Percentiles rank a stretch among this genome's conserved stretches.
Evolutionary conservation across 1,140 invertebrate genomes (phyloP).

Genomic region (Diabrotica virgifera): DNA sequence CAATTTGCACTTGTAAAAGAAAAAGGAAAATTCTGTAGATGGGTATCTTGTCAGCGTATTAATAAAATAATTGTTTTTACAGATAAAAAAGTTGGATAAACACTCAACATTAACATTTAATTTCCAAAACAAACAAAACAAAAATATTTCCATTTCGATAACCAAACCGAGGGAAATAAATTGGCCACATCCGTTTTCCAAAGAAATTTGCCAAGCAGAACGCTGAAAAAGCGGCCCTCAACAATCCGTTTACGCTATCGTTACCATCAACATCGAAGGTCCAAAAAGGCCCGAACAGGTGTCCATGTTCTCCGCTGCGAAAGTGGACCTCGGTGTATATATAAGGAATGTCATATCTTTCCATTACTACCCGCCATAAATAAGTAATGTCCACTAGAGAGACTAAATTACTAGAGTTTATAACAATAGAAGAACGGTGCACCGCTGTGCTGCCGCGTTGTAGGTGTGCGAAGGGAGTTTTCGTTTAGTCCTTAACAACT

Average conservation of each 20-base stretch:
- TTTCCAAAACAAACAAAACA: too few species aligned
- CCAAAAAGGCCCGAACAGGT: constrained; percentile 4
- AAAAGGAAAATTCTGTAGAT: too few species aligned
- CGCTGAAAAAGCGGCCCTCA: neutral
- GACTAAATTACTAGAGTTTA: constrained; percentile 11
- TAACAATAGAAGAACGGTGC: constrained; percentile 4
- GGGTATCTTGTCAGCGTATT: too few species aligned
- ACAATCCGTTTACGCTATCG: neutral
- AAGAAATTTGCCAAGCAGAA: neutral
- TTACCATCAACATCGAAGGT: neutral
- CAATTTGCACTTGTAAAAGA: too few species aligned
- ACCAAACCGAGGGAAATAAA: neutral
- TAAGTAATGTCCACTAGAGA: neutral
- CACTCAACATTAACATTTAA: too few species aligned
- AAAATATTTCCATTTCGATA: too few species aligned
- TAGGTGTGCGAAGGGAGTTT: neutral
- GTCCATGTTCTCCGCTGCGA: neutral
- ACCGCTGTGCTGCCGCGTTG: neutral
- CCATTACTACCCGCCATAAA: constrained; percentile 5
- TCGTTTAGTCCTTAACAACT: neutral
- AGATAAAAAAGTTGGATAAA: too few species aligned
- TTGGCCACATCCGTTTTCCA: neutral
- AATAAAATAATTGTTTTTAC: too few species aligned
- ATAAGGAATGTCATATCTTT: neutral
- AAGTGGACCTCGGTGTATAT: neutral